Conservation (phyloP, 2,888 invertebrate species). For the Bembecia ichneumoniformis region DNA sequence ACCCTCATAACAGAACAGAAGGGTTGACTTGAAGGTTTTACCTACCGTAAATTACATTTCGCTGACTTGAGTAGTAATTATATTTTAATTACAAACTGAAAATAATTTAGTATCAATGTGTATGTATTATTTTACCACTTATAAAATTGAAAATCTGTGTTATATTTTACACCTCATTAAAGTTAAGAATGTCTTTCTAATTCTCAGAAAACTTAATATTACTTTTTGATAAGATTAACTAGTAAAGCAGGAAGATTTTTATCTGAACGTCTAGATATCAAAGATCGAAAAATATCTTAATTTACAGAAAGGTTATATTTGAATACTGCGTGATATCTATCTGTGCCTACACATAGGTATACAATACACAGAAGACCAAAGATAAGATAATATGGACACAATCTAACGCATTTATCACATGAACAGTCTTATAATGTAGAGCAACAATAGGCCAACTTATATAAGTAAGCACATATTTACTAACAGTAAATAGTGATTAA, state of each 20-base stretch:
- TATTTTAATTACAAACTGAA: constrained; percentile 25
- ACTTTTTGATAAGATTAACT: too few species aligned
- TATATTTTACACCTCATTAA: too few species aligned
- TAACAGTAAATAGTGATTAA: background rate
- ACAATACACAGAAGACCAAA: background rate
- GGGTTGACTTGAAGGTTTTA: constrained; percentile 40
- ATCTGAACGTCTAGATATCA: background rate
- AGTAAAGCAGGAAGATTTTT: background rate
- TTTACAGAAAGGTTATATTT: background rate
- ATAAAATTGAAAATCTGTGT: too few species aligned
- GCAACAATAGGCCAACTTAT: constrained; percentile 1
- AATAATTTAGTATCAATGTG: too few species aligned
- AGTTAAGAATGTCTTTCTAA: too few species aligned
- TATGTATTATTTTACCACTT: too few species aligned
- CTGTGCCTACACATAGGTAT: background rate
- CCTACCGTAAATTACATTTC: constrained; percentile 12
- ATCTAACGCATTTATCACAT: background rate
- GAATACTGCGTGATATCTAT: background rate
- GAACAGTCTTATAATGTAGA: background rate
- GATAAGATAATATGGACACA: background rate
- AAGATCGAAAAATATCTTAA: background rate
- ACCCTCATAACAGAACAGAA: constrained; percentile 31
- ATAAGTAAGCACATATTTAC: background rate
- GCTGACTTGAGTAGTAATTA: constrained; percentile 19
- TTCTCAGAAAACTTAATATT: too few species aligned